phyloP scores from a whole-genome alignment of 2,113 vertebrate genomes.

The Dissostichus mawsoni region DNA sequence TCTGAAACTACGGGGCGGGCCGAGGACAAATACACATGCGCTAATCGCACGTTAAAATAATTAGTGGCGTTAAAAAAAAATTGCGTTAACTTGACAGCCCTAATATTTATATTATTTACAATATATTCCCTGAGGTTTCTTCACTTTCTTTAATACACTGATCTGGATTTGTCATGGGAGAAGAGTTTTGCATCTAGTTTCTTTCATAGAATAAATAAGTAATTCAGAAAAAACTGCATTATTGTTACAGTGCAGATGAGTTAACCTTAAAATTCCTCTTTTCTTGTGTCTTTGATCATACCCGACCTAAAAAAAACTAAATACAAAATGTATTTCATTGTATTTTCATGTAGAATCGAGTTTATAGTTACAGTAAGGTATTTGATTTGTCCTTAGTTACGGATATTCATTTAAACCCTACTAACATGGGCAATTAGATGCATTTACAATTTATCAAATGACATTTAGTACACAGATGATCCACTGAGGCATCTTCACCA shows the following conservation, averaged over 20 bases:
- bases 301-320: neutral
- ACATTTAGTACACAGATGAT: constrained; percentile 19
- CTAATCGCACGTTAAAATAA: too few species aligned
- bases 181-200: too few species aligned
- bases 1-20: too few species aligned
- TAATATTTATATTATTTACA: neutral
- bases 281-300: neutral
- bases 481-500: constrained; percentile 7
- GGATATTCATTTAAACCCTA: neutral
- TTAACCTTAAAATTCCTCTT: too few species aligned
- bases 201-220: neutral
- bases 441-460: constrained; percentile 26
- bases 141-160: neutral
- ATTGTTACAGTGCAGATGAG: constrained; percentile 10
- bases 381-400: constrained; percentile 14
- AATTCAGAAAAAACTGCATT: neutral
- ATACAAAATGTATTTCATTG: neutral
- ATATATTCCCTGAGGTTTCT: neutral
- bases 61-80: too few species aligned
- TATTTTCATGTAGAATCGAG: constrained; percentile 2
- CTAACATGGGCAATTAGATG: constrained; percentile 25
- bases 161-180: neutral
- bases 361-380: neutral
- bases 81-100: too few species aligned
- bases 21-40: too few species aligned